Conservation (phyloP, 1,140 invertebrate genomes). For the Aethina tumida region DNA sequence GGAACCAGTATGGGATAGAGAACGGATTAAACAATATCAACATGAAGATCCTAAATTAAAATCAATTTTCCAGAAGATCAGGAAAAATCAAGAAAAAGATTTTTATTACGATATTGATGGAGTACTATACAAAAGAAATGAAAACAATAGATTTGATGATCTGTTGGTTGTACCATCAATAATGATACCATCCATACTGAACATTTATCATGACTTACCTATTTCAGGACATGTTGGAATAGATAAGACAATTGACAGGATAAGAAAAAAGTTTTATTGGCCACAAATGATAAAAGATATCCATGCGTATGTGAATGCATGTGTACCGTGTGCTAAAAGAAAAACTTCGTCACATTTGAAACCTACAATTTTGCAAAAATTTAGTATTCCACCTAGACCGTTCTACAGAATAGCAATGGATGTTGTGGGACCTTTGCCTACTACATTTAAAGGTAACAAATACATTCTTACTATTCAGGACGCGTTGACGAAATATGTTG, state of each 20-base stretch:
- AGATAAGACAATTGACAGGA: slow-evolving; percentile 12
- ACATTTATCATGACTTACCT: slow-evolving; percentile 10
- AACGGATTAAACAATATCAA: neutral
- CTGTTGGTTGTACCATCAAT: slow-evolving; percentile 5
- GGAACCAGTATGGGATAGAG: slow-evolving; percentile 4
- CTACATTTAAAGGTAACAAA: slow-evolving; percentile 20
- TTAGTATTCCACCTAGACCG: slow-evolving; percentile 4
- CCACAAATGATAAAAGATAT: slow-evolving; percentile 15
- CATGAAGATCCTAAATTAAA: neutral
- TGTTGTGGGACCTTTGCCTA: slow-evolving; percentile 32
- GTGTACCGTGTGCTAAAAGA: slow-evolving; percentile 13
- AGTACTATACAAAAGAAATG: slow-evolving; percentile 1
- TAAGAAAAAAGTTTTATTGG: slow-evolving; percentile 15
- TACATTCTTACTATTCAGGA: slow-evolving; percentile 34
- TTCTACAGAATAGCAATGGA: slow-evolving; percentile 27
- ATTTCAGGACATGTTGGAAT: slow-evolving; percentile 15
- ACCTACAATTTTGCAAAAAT: slow-evolving; percentile 11
- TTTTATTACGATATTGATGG: slow-evolving; percentile 11
- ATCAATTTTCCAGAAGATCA: neutral
- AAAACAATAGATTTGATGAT: slow-evolving; percentile 6
- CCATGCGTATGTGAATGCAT: slow-evolving; percentile 12
- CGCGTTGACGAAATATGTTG: slow-evolving; percentile 19
- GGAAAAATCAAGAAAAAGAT: neutral
- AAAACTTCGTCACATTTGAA: slow-evolving; percentile 14
- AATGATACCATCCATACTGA: slow-evolving; percentile 2